phyloP scores from a whole-genome alignment of 2,888 invertebrate species.

The Strigamia crassipes region DNA sequence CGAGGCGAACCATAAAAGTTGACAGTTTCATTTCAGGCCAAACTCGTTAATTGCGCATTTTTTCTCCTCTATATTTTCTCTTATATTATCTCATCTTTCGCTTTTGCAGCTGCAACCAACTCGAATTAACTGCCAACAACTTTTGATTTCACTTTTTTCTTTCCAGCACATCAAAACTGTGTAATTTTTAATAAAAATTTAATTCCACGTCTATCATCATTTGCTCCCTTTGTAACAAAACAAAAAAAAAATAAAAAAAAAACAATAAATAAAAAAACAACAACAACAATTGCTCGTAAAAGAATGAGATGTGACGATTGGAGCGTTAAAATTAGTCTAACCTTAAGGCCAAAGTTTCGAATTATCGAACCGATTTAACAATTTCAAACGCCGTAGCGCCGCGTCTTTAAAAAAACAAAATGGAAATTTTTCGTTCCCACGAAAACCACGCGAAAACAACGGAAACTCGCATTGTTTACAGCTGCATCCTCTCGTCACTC shows the following conservation, averaged over 20 bases:
- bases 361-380: not conserved
- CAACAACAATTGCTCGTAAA: no score
- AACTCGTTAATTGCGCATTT: slow-evolving; percentile 18
- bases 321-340: not conserved
- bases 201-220: not conserved
- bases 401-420: not conserved
- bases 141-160: not conserved
- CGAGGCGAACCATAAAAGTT: slow-evolving; percentile 12
- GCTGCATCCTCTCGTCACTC: no score
- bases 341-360: no score
- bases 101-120: not conserved
- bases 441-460: no score
- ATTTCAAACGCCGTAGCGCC: not conserved
- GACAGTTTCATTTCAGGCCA: slow-evolving; percentile 22
- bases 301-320: not conserved
- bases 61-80: not conserved
- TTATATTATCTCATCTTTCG: not conserved
- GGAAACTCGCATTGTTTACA: no score
- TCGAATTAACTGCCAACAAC: not conserved
- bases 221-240: no score
- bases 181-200: not conserved
- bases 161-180: not conserved
- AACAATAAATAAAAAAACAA: no score
- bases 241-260: no score
- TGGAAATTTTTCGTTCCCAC: no score